These are phyloP conservation scores for Tachina fera DNA, from an alignment of 2,888 invertebrate species.

Conservation along the genomic window DNA sequence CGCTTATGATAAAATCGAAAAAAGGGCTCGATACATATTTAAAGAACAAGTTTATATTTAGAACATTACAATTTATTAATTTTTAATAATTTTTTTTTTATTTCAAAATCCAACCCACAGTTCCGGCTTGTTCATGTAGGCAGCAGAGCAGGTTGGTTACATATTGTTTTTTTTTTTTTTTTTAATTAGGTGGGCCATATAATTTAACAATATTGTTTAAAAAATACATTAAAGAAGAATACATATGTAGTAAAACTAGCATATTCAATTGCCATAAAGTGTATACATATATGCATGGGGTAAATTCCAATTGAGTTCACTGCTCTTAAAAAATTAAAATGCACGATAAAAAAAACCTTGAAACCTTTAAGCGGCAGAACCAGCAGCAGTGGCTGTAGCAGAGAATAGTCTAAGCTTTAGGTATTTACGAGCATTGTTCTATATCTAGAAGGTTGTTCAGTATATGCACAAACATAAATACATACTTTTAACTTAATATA, in stretches of 20 bases:
- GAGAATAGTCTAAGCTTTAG: slow-evolving; percentile 22
- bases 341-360: slow-evolving; percentile 70
- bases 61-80: background rate
- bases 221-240: background rate
- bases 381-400: background rate
- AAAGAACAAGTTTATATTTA: background rate
- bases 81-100: background rate
- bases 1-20: too few relatives aligned
- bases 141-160: background rate
- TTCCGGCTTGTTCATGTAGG: background rate
- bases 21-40: too few relatives aligned
- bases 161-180: too few relatives aligned
- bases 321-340: slow-evolving; percentile 57
- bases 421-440: slow-evolving; percentile 19
- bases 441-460: slow-evolving; percentile 29
- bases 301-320: slow-evolving; percentile 66
- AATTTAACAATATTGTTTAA: background rate
- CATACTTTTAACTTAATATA: too few relatives aligned
- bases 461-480: too few relatives aligned
- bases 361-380: slow-evolving; percentile 71
- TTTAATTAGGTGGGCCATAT: background rate
- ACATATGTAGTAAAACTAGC: slow-evolving; percentile 7
- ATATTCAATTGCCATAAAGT: slow-evolving; percentile 28
- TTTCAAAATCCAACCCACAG: background rate
- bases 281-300: background rate